These are phyloP conservation scores for Plotosus lineatus DNA, from an alignment of 2,113 vertebrate genomes.

Conservation along the genomic window DNA sequence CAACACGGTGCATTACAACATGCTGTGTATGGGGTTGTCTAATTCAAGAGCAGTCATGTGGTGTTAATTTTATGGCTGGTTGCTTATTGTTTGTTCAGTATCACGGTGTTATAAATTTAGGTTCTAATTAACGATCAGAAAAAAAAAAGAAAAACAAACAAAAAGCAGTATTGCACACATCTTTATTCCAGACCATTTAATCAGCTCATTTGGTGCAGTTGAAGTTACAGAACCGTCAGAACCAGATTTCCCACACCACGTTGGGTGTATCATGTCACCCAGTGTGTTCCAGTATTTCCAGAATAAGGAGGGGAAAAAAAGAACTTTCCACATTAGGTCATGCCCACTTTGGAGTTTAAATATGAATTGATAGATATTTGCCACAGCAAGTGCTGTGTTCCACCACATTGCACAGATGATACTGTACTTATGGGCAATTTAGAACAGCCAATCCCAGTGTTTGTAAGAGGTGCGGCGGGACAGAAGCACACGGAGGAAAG, in stretches of 20 bases:
- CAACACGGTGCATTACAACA: too few relatives aligned
- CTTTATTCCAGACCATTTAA: background rate
- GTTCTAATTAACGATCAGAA: background rate
- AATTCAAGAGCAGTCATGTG: too few relatives aligned
- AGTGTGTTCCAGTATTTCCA: background rate
- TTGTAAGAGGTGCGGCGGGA: background rate
- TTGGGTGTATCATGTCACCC: background rate
- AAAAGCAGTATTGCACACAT: background rate
- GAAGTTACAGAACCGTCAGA: background rate
- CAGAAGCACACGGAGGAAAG: background rate
- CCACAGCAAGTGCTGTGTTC: background rate
- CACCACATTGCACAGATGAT: background rate
- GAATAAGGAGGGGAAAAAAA: background rate
- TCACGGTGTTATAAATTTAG: background rate
- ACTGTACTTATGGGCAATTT: background rate
- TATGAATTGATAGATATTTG: background rate
- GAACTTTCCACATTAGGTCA: background rate
- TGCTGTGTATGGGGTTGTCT: too few relatives aligned
- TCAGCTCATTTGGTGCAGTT: background rate
- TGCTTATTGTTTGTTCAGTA: too few relatives aligned
- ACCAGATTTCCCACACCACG: background rate
- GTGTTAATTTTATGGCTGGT: too few relatives aligned
- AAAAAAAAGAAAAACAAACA: too few relatives aligned
- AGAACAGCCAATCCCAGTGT: background rate
- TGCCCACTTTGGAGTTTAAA: background rate